Conservation (phyloP, 1,140 invertebrate genomes). For the Tetragnatha versicolor region DNA sequence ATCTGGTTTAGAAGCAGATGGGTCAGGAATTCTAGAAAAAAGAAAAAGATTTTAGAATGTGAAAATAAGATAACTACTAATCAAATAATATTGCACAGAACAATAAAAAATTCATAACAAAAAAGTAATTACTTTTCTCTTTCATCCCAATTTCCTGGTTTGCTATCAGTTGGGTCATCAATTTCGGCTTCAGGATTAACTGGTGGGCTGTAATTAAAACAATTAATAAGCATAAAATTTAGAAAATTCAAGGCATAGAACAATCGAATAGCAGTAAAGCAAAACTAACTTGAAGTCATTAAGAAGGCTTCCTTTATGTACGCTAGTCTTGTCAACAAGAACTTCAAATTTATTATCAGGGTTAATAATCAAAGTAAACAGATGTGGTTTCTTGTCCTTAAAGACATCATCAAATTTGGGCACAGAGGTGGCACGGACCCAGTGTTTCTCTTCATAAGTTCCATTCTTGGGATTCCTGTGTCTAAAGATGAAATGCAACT, state of each 20-base stretch:
- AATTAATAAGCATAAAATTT: background rate
- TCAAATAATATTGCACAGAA: too few species aligned
- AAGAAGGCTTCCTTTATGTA: constrained; percentile 85
- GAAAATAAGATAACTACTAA: constrained; percentile 3
- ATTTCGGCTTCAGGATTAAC: constrained; percentile 96
- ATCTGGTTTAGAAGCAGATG: constrained; percentile 84
- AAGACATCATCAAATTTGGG: constrained; percentile 87
- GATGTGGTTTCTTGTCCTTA: constrained; percentile 93
- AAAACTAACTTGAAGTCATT: constrained; percentile 77
- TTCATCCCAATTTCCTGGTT: constrained; percentile 97
- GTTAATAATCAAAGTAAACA: constrained; percentile 87
- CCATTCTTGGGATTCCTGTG: constrained; percentile 95
- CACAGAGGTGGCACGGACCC: constrained; percentile 58
- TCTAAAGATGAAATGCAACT: constrained; percentile 96
- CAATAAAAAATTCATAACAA: constrained; percentile 50
- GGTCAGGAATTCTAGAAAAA: constrained; percentile 77
- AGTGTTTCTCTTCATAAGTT: constrained; percentile 85
- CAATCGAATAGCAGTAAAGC: background rate
- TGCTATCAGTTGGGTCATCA: constrained; percentile 89
- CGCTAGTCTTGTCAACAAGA: constrained; percentile 73
- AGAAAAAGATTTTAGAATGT: constrained; percentile 30
- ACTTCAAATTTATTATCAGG: constrained; percentile 83
- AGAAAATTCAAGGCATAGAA: background rate
- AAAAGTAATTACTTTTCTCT: constrained; percentile 75
- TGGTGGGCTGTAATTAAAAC: constrained; percentile 70